A percentile compares a stretch with the other conserved stretches of the same genome.
Evolutionary conservation across 1,140 invertebrate species (phyloP).

Genomic region (Lamellibrachia luymesi): DNA sequence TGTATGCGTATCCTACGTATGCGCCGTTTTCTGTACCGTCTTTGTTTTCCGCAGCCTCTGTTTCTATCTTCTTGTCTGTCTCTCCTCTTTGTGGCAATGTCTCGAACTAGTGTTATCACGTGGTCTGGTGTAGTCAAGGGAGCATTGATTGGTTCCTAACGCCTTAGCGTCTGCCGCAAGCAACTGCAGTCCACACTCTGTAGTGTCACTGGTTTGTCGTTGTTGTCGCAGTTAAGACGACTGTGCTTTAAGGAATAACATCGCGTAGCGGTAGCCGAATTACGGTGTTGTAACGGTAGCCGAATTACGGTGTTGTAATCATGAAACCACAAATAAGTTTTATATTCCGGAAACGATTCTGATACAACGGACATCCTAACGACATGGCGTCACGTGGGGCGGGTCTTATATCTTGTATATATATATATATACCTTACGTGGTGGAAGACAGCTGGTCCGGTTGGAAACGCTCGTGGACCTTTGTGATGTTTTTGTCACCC

Average conservation of each 20-base stretch:
- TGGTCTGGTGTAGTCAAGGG: slow-evolving; percentile 3
- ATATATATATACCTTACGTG: background rate
- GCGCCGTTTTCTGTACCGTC: background rate
- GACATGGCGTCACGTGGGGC: no score
- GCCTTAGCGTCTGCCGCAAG: background rate
- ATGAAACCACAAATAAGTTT: background rate
- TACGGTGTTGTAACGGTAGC: background rate
- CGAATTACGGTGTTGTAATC: background rate
- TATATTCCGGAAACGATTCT: no score
- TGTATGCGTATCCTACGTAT: background rate
- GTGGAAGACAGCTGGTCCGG: no score
- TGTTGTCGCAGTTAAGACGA: background rate
- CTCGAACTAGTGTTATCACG: background rate
- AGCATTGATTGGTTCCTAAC: background rate
- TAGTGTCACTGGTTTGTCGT: background rate
- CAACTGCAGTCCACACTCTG: no score
- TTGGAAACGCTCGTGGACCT: no score
- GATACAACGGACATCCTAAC: no score
- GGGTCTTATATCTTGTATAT: no score
- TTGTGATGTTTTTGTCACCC: no score
- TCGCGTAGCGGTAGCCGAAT: background rate
- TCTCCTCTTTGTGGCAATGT: background rate
- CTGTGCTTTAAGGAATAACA: background rate
- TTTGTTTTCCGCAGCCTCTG: background rate
- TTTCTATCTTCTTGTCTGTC: background rate